phyloP scores from a whole-genome alignment of 2,888 invertebrate genomes.

The Tuta absoluta region DNA sequence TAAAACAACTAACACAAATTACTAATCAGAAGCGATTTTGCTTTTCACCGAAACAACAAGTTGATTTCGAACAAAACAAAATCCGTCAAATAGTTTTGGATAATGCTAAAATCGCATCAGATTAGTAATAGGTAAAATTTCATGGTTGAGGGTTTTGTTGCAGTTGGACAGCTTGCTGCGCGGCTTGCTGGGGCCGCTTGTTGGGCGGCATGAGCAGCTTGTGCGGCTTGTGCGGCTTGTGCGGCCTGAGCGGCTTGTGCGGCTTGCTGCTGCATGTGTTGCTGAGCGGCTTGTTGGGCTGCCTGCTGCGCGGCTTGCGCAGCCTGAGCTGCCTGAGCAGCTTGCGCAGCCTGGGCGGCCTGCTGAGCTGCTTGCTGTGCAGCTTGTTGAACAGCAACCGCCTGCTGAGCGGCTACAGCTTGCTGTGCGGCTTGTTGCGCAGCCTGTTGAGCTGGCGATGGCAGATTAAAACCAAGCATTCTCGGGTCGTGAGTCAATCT shows the following conservation, averaged over 20 bases:
- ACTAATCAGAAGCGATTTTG: slow-evolving; percentile 77
- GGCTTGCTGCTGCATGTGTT: slow-evolving; percentile 59
- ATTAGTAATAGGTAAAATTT: slow-evolving; percentile 91
- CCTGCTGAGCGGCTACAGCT: slow-evolving; percentile 55
- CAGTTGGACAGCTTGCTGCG: slow-evolving; percentile 78
- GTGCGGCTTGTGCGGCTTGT: slow-evolving; percentile 52
- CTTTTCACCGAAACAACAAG: slow-evolving; percentile 47
- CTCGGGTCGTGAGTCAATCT: slow-evolving; percentile 89
- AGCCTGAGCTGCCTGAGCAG: slow-evolving; percentile 52
- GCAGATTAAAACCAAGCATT: slow-evolving; percentile 88
- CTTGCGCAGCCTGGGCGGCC: slow-evolving; percentile 50
- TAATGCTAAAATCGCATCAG: slow-evolving; percentile 72
- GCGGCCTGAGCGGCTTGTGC: slow-evolving; percentile 43
- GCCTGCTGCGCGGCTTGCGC: slow-evolving; percentile 55
- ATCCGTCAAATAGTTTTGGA: background rate
- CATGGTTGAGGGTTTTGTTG: slow-evolving; percentile 85
- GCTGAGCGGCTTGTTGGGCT: slow-evolving; percentile 55
- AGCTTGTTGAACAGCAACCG: slow-evolving; percentile 56
- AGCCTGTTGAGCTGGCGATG: slow-evolving; percentile 70
- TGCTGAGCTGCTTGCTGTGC: slow-evolving; percentile 59
- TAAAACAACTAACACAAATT: slow-evolving; percentile 44
- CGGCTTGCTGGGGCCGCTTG: slow-evolving; percentile 73
- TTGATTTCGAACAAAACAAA: slow-evolving; percentile 28
- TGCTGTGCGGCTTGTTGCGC: slow-evolving; percentile 53
- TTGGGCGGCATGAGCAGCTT: slow-evolving; percentile 52